Evolutionary conservation across 1,140 invertebrate species (phyloP), one percentile per base, ranked within the genome.

Genomic region (Rhysida immarginata): DNA sequence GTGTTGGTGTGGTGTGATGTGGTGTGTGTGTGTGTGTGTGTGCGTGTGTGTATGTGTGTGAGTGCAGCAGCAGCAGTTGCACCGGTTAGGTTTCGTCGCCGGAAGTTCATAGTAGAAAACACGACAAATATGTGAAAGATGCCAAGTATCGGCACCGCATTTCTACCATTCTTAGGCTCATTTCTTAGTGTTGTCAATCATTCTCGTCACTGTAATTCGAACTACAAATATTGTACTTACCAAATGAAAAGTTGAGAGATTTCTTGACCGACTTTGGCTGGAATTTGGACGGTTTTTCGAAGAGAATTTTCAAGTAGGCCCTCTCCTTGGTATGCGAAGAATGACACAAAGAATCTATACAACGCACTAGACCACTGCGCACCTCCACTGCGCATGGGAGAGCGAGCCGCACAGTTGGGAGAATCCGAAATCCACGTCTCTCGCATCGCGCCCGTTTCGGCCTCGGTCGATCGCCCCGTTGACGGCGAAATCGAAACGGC

Each of bases 281-380:
- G 52, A 58, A 59, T 75, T 73, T 71, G 74, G 73, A 71, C 74
- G 75, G 77, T 81, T 79, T 81, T 79, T 77, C 74, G 74, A 77
- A 74, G 75, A 23, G 79, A 80, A 82, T 81, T 81, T 78, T 77
- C 77, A 81, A 77, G 77, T 82, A 79, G 81, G 78, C 75, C 75
- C 80, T 81, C 81, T 82, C 83, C 82, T 82, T 85, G 85, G 85
- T 85, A 87, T 87, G 84, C 81, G 77, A 85, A 81, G 85, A 86
- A 87, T 87, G 84, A 81, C 83, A 86, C 83, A 86, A 87, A 87
- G 85, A 87, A 87, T 87, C 84, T 79, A 77, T 83, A 87, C 83
- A 85, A 87, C 84, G 84, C 83, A 84, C 77, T 78, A 78, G 76
- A 75, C 78, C 76, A 79, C 74, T 80, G 84, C 84, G 84, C 84